Conservation (phyloP, 2,113 vertebrate genomes). For the Kryptolebias marmoratus region DNA sequence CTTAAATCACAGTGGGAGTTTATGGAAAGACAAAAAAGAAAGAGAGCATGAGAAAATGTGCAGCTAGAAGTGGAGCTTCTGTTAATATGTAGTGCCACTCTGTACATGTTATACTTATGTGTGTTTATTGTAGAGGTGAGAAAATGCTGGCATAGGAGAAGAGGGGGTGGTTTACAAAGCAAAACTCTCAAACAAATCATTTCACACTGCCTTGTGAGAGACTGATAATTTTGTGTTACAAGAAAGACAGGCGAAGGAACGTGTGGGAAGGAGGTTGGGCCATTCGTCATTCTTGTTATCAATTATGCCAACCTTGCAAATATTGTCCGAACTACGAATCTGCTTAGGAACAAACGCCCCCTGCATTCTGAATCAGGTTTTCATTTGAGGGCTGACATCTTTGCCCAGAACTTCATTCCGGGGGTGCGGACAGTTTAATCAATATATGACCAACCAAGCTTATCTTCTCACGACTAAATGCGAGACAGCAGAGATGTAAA, state of each 20-base stretch:
- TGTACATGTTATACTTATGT: not conserved
- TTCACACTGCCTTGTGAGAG: conserved; percentile 26
- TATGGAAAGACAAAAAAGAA: not conserved
- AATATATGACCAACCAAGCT: conserved; percentile 57
- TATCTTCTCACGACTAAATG: conserved; percentile 35
- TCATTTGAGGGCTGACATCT: conserved; percentile 51
- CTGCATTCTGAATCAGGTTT: conserved; percentile 41
- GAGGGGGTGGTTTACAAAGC: conserved; percentile 37
- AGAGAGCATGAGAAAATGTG: not conserved
- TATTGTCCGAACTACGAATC: conserved; percentile 23
- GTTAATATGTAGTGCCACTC: conserved; percentile 42
- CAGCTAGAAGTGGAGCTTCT: conserved; percentile 27
- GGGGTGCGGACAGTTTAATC: conserved; percentile 55
- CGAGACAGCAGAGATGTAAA: conserved; percentile 50
- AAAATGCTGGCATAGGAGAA: conserved; percentile 12
- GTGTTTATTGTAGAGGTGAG: conserved; percentile 8
- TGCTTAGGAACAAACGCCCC: conserved; percentile 6
- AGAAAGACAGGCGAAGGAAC: conserved; percentile 9
- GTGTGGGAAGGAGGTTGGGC: not conserved
- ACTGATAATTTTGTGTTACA: conserved; percentile 44
- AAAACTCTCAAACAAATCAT: conserved; percentile 44
- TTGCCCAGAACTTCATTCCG: conserved; percentile 44
- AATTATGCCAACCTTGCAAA: conserved; percentile 43
- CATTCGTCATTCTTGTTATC: conserved; percentile 27
- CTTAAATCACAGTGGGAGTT: not conserved